Percentiles rank a stretch among this genome's conserved stretches.
These are phyloP conservation scores for Selenia dentaria DNA, from an alignment of 2,888 invertebrate genomes.

Conservation along the genomic window DNA sequence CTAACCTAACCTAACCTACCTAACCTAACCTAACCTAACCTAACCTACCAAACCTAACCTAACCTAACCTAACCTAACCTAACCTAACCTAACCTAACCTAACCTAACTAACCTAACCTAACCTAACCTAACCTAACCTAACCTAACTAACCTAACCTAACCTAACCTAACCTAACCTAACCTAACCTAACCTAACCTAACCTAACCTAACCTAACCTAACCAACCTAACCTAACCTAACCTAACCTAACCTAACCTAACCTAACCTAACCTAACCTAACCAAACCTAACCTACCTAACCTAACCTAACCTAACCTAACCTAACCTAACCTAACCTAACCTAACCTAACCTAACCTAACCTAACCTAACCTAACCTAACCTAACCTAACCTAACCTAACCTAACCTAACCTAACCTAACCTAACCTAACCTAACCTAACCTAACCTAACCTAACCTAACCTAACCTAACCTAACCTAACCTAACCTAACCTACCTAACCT, in stretches of 20 bases:
- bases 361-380: too few relatives aligned
- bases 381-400: conserved; percentile 24
- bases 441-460: conserved; percentile 14
- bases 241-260: conserved; percentile 21
- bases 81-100: conserved; percentile 10
- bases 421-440: conserved; percentile 15
- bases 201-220: too few relatives aligned
- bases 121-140: too few relatives aligned
- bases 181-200: conserved; percentile 20
- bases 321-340: too few relatives aligned
- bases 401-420: conserved; percentile 23
- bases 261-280: conserved; percentile 20
- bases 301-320: too few relatives aligned
- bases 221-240: conserved; percentile 22
- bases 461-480: conserved; percentile 22
- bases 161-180: conserved; percentile 10
- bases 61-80: conserved; percentile 15
- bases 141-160: too few relatives aligned
- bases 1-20: conserved; percentile 18
- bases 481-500: too few relatives aligned
- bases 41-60: conserved; percentile 3
- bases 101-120: conserved; percentile 1
- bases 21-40: conserved; percentile 13
- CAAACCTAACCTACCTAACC: too few relatives aligned
- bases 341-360: too few relatives aligned